Base-by-base conservation (phyloP, 2,888 invertebrate species). In the Pterostichus niger region DNA sequence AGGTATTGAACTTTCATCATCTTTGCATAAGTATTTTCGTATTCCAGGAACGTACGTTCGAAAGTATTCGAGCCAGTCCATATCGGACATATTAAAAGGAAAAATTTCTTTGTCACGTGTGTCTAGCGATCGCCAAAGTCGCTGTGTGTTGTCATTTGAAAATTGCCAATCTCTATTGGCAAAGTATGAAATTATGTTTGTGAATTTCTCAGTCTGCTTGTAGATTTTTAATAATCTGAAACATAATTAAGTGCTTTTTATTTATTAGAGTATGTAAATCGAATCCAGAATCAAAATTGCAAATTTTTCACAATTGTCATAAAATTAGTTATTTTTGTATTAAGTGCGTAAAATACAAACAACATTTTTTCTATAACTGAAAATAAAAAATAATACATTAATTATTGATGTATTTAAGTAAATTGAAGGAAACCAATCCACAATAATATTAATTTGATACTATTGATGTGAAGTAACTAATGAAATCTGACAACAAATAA, bases 141-240 rank as follows among this genome's bases (percentile, higher is more conserved):
- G 88, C 24, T 91, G 88, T 0, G 93, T 93, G 87, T 96, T 94
- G 71, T 91, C 89, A 84, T 94, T 94, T 46, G 92, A 91, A 88
- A 96, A 96, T 0, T 88, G 88, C 93, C 97, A 97, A 80, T 95
- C 92, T n/a, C 92, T 91, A 24, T 92, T 93, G 78, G 93, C 93
- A 90, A 98, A 98, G 88, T 95, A 96, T 0, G 93, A 91, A 24
- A 98, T 87, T 0, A 95, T 93, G 2, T 93, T 92, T 5, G 94
- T 92, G 85, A 97, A 95, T 88, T 94, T 95, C 88, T 96, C 95
- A 71, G 98, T 93, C 88, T 96, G 96, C 84, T 91, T 92, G 89
- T 97, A 97, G 73, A 95, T 92, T 86, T 93, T 94, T 85, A 96
- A 90, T 92, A 97, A 93, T 95, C 97, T 91, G 59, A 86, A 87